A percentile compares a stretch with the other conserved stretches of the same genome.
Conservation (phyloP, 2,113 vertebrate species). For the Callocephalon fimbriatum region DNA sequence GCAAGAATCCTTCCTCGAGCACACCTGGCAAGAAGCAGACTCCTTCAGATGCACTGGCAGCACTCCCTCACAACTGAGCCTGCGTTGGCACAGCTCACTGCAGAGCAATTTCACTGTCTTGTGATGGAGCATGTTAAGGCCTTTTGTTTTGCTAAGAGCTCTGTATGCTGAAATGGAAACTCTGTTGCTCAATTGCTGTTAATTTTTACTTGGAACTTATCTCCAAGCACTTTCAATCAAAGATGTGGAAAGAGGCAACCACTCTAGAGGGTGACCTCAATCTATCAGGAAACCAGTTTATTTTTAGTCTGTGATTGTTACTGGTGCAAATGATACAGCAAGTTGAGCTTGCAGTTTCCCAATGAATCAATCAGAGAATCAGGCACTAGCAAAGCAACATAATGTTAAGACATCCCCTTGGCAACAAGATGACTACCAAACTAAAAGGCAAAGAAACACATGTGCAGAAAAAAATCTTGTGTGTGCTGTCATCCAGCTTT, state of each 20-base stretch:
- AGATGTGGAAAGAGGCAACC: neutral
- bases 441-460: neutral
- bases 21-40: neutral
- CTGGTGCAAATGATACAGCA: neutral
- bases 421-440: neutral
- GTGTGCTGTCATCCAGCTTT: neutral
- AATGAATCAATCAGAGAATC: neutral
- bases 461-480: neutral
- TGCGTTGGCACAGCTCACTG: neutral
- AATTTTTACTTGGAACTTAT: slow-evolving; percentile 35
- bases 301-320: slow-evolving; percentile 32
- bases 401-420: neutral
- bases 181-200: slow-evolving; percentile 3
- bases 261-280: neutral
- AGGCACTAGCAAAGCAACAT: neutral
- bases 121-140: neutral
- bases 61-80: neutral
- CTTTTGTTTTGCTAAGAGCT: slow-evolving; percentile 39
- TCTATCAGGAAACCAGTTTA: slow-evolving; percentile 10
- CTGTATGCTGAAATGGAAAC: neutral
- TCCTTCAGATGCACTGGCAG: neutral
- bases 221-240: neutral
- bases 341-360: slow-evolving; percentile 16
- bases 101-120: neutral
- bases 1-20: neutral